These are phyloP conservation scores for Stenopsyche tienmushanensis DNA, from an alignment of 1,140 invertebrate genomes.

Conservation along the genomic window DNA sequence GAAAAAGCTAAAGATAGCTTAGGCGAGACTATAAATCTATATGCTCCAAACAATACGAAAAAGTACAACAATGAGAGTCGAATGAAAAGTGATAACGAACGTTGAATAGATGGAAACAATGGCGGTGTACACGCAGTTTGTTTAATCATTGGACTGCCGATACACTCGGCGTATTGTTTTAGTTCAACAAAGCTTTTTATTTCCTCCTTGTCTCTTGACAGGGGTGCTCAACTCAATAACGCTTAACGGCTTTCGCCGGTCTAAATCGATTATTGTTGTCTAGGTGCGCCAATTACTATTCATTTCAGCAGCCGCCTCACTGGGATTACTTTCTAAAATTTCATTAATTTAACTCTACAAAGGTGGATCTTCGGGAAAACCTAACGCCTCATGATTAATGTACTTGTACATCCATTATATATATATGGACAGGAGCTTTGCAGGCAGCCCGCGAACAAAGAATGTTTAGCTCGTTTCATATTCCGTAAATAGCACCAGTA, in stretches of 20 bases:
- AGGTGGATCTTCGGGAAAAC: no score
- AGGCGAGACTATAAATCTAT: constrained; percentile 15
- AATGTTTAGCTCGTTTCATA: no score
- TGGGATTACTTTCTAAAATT: no score
- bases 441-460: no score
- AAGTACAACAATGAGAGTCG: constrained; percentile 8
- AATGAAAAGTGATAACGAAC: constrained; percentile 17
- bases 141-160: constrained; percentile 24
- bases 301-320: neutral
- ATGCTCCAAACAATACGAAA: constrained; percentile 14
- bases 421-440: no score
- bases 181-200: neutral
- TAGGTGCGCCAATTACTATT: neutral
- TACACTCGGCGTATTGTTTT: constrained; percentile 16
- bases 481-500: no score
- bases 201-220: neutral
- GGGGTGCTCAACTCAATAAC: neutral
- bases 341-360: no score
- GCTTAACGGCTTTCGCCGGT: neutral
- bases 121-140: constrained; percentile 13
- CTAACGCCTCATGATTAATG: no score
- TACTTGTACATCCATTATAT: no score
- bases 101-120: constrained; percentile 20
- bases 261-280: constrained; percentile 22
- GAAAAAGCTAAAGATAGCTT: neutral